phyloP scores from a whole-genome alignment of 2,113 vertebrate species.

The Psephotus haematonotus region DNA sequence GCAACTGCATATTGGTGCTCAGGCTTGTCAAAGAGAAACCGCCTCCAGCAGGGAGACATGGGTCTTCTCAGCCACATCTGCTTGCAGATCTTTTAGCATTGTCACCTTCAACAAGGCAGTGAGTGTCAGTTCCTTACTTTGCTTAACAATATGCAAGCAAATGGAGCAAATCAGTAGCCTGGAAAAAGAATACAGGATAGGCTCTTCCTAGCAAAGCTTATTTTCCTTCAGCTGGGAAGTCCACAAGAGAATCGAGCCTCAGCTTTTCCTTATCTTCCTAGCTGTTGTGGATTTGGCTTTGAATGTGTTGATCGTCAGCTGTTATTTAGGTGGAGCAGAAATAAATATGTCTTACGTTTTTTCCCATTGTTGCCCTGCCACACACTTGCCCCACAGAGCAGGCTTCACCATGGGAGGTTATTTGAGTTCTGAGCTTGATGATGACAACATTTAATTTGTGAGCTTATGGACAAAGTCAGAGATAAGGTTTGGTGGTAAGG shows the following conservation, averaged over 20 bases:
- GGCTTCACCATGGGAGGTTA: background rate
- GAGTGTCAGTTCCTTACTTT: background rate
- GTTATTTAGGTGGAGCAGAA: background rate
- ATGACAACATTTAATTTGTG: background rate
- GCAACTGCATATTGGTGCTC: background rate
- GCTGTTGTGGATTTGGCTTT: background rate
- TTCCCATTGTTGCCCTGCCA: background rate
- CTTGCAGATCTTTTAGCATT: background rate
- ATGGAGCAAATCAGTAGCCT: background rate
- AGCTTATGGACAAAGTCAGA: background rate
- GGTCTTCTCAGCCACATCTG: background rate
- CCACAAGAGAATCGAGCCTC: background rate
- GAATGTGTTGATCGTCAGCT: background rate
- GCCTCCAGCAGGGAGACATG: background rate
- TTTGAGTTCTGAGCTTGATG: background rate
- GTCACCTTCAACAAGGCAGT: background rate
- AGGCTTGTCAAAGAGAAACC: background rate
- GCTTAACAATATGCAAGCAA: background rate
- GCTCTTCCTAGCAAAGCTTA: background rate
- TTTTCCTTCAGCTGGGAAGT: background rate
- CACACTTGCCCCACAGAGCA: rapidly evolving
- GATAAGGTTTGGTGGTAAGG: background rate
- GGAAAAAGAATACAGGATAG: background rate
- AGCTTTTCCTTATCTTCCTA: background rate
- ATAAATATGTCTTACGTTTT: background rate